Percentiles rank a stretch among this genome's conserved stretches.
Evolutionary conservation across 2,113 vertebrate genomes (phyloP).

Genomic region (Myanophis thanlyinensis): DNA sequence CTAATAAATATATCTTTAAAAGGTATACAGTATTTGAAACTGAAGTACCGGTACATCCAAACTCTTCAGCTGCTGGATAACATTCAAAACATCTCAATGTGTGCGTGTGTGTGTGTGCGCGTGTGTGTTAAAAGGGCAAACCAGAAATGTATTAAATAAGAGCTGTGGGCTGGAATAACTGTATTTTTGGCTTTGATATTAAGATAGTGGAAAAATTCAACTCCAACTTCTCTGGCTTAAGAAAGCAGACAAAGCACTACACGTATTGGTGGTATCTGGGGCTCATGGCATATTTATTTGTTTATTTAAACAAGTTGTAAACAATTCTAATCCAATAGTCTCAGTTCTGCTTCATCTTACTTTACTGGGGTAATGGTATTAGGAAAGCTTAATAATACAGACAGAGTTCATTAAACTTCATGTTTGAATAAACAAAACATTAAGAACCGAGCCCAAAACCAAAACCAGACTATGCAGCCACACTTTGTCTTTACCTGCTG

Average conservation of each 20-base stretch:
- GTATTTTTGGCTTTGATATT: background rate
- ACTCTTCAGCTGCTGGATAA: slow-evolving; percentile 12
- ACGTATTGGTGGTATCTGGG: background rate
- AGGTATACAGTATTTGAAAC: background rate
- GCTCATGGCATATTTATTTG: background rate
- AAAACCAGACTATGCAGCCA: background rate
- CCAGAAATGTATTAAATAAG: background rate
- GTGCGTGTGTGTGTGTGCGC: too few relatives aligned
- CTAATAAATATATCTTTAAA: slow-evolving; percentile 4
- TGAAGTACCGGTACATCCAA: background rate
- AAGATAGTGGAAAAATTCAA: background rate
- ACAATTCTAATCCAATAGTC: background rate
- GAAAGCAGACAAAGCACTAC: background rate
- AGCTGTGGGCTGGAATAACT: background rate
- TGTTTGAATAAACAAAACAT: background rate
- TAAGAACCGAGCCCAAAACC: background rate
- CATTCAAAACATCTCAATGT: slow-evolving; percentile 23
- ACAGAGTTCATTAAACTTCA: background rate
- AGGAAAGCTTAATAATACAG: background rate
- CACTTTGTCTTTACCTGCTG: background rate
- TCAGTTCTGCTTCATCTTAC: background rate
- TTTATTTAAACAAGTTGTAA: background rate
- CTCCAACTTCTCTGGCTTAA: slow-evolving; percentile 20
- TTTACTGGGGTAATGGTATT: background rate
- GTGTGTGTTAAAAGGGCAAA: background rate